These are phyloP conservation scores for Podilymbus podiceps DNA, from an alignment of 2,113 vertebrate genomes.

Conservation along the genomic window DNA sequence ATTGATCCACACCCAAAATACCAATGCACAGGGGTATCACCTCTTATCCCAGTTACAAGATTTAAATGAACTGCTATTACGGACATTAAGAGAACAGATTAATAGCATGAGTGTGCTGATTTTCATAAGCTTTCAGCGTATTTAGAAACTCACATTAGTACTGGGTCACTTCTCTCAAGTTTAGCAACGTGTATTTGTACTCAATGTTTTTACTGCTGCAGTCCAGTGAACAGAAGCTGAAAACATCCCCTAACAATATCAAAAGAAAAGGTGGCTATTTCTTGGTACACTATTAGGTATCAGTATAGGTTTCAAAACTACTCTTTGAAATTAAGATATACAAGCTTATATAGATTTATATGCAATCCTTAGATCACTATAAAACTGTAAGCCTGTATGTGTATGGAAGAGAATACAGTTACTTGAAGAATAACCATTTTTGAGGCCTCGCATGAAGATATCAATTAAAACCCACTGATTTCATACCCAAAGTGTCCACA, in stretches of 20 bases:
- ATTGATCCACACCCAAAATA: background rate
- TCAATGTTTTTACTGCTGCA: background rate
- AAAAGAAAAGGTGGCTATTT: background rate
- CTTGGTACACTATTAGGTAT: background rate
- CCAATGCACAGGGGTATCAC: background rate
- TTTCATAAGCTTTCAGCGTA: background rate
- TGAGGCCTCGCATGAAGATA: background rate
- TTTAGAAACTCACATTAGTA: background rate
- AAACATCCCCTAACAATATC: background rate
- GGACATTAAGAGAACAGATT: background rate
- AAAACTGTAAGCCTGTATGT: background rate
- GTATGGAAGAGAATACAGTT: background rate
- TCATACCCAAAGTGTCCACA: background rate
- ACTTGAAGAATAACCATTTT: background rate
- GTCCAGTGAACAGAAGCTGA: background rate
- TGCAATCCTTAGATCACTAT: background rate
- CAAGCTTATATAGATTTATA: background rate
- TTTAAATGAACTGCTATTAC: background rate
- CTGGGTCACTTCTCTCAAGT: background rate
- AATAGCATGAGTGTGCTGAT: background rate
- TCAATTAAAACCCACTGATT: background rate
- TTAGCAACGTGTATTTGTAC: background rate
- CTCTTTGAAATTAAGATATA: background rate
- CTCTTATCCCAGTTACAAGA: background rate
- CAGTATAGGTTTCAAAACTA: background rate